A percentile compares a stretch with the other conserved stretches of the same genome.
Evolutionary conservation across 2,113 vertebrate genomes (phyloP).

Genomic region (Thamnophis sirtalis): DNA sequence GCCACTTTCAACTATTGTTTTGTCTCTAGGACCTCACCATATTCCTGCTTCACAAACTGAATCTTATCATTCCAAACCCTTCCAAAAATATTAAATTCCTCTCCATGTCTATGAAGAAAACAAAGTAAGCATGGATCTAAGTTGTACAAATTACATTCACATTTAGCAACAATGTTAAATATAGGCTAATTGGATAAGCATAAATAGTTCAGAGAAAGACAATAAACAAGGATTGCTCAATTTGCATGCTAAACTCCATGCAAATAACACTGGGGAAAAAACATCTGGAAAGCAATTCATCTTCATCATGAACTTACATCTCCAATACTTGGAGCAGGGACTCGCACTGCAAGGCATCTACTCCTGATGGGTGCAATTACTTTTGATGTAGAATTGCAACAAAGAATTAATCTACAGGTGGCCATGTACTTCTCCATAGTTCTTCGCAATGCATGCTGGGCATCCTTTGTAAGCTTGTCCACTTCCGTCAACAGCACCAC

Average conservation of each 20-base stretch:
- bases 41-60: not conserved
- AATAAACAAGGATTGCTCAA: not conserved
- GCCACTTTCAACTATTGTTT: not conserved
- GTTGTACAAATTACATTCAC: not conserved
- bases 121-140: not conserved
- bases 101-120: not conserved
- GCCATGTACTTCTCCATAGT: constrained; percentile 99
- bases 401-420: constrained; percentile 91
- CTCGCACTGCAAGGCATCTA: constrained; percentile 87
- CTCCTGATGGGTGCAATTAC: constrained; percentile 92
- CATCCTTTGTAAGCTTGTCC: constrained; percentile 93
- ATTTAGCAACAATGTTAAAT: not conserved
- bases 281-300: not conserved
- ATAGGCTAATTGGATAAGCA: not conserved
- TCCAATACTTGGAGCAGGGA: constrained; percentile 87
- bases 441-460: constrained; percentile 92
- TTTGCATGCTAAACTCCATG: not conserved
- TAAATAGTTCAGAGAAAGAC: not conserved
- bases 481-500: constrained; percentile 95
- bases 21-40: not conserved
- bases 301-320: constrained; percentile 72
- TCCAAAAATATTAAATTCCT: not conserved
- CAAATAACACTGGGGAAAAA: not conserved
- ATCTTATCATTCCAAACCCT: not conserved
- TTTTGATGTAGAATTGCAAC: constrained; percentile 95